Percentiles rank a stretch among this genome's conserved stretches.
These are phyloP conservation scores for Hymenopus coronatus DNA, from an alignment of 2,888 invertebrate species.

Conservation along the genomic window DNA sequence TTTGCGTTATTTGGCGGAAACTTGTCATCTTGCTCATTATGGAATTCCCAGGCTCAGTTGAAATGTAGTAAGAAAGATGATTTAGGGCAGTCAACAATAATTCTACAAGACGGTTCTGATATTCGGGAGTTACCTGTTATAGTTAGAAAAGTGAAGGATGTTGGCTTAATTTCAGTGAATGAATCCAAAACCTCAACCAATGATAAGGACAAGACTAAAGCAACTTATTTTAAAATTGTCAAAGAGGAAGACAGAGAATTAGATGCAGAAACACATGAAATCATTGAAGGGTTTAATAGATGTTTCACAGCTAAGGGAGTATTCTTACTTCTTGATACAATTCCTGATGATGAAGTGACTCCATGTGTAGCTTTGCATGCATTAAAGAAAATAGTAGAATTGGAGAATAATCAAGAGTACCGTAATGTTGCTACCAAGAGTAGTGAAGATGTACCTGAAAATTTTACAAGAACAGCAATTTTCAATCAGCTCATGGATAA, in stretches of 20 bases:
- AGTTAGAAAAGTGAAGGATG: conserved; percentile 48
- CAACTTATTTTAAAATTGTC: not conserved
- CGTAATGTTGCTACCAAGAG: conserved; percentile 37
- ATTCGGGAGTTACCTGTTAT: conserved; percentile 67
- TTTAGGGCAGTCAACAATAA: conserved; percentile 51
- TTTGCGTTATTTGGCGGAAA: not conserved
- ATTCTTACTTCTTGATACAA: conserved; percentile 47
- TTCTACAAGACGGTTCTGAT: conserved; percentile 64
- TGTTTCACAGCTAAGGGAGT: conserved; percentile 44
- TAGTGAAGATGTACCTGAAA: conserved; percentile 41
- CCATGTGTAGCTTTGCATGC: conserved; percentile 49
- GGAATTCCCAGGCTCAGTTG: not conserved
- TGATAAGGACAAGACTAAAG: not conserved
- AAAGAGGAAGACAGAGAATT: conserved; percentile 36
- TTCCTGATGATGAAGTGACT: conserved; percentile 51
- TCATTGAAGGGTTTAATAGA: conserved; percentile 41
- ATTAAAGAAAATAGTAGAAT: conserved; percentile 48
- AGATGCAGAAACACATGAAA: conserved; percentile 35
- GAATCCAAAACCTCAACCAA: not conserved
- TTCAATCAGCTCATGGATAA: conserved; percentile 51
- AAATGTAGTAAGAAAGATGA: conserved; percentile 34
- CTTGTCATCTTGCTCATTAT: not conserved
- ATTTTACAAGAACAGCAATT: conserved; percentile 47
- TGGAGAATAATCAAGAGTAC: conserved; percentile 46
- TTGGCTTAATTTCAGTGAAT: conserved; percentile 11